Percentiles rank a stretch among this genome's conserved stretches.
phyloP scores from a whole-genome alignment of 2,888 invertebrate species.

The Nomada goodeniana region DNA sequence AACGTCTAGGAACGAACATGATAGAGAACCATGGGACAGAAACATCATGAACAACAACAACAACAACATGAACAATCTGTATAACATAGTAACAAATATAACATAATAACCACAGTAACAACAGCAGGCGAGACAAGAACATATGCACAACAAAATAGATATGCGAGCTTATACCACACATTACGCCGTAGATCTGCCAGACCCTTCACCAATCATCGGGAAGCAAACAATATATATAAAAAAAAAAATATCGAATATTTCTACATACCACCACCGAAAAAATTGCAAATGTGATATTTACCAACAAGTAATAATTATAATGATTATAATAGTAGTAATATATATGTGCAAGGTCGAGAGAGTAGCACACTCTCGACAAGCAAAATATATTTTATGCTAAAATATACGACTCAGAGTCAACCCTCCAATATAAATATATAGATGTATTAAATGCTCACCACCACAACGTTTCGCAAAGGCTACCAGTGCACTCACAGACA shows the following conservation, averaged over 20 bases:
- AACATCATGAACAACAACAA: constrained; percentile 65
- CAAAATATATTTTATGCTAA: constrained; percentile 37
- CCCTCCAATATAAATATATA: constrained; percentile 44
- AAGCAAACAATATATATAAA: constrained; percentile 48
- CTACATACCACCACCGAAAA: constrained; percentile 52
- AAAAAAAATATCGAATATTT: constrained; percentile 28
- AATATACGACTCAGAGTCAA: constrained; percentile 56
- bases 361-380: constrained; percentile 56
- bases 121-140: constrained; percentile 39
- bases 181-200: constrained; percentile 81
- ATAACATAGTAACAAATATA: constrained; percentile 25
- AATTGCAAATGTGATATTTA: constrained; percentile 51
- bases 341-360: constrained; percentile 38
- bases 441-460: constrained; percentile 74
- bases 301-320: constrained; percentile 36
- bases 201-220: constrained; percentile 77
- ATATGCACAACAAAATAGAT: constrained; percentile 31
- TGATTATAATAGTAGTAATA: constrained; percentile 6
- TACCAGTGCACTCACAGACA: constrained; percentile 84
- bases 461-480: constrained; percentile 80
- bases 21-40: constrained; percentile 39
- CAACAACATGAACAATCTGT: constrained; percentile 41
- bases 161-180: constrained; percentile 67
- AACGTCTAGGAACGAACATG: constrained; percentile 37
- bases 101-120: constrained; percentile 15